Conservation (phyloP, 2,888 invertebrate species). For the Dryomyza anilis region DNA sequence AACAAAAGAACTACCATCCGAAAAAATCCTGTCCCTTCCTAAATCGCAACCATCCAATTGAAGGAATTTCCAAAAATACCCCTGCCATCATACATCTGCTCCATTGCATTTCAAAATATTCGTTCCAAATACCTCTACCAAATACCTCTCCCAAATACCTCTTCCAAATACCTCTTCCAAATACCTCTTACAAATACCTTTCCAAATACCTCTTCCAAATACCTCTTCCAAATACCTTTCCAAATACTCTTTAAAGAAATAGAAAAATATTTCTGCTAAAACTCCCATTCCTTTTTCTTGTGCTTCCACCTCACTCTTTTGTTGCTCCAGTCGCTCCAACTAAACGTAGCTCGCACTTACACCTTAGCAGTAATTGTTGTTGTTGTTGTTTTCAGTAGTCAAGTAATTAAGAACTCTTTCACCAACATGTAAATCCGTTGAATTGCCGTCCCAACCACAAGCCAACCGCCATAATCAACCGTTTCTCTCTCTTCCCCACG, state of each 20-base stretch:
- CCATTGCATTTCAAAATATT: not conserved
- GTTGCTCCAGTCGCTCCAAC: slow-evolving; percentile 28
- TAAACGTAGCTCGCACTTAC: slow-evolving; percentile 39
- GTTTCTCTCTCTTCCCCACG: slow-evolving; percentile 11
- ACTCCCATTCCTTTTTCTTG: not conserved
- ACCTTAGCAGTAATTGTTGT: slow-evolving; percentile 31
- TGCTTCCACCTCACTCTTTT: slow-evolving; percentile 10
- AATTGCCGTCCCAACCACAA: slow-evolving; percentile 42
- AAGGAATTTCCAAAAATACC: not conserved
- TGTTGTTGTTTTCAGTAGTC: slow-evolving; percentile 28
- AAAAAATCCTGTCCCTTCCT: not conserved
- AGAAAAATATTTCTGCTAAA: not conserved
- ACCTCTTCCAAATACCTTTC: not conserved
- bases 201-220: not conserved
- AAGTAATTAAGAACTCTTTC: not conserved
- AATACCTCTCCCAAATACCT: too few relatives aligned
- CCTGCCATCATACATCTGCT: too few relatives aligned
- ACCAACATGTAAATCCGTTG: slow-evolving; percentile 27
- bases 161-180: not conserved
- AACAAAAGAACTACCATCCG: slow-evolving; percentile 35
- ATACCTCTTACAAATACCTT: too few relatives aligned
- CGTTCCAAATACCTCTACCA: too few relatives aligned
- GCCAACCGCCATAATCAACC: slow-evolving; percentile 35
- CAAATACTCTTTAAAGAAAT: not conserved
- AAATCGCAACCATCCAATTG: not conserved